These are phyloP conservation scores for Notolepis coatsorum DNA, from an alignment of 2,797 vertebrate genomes.

Conservation along the genomic window DNA sequence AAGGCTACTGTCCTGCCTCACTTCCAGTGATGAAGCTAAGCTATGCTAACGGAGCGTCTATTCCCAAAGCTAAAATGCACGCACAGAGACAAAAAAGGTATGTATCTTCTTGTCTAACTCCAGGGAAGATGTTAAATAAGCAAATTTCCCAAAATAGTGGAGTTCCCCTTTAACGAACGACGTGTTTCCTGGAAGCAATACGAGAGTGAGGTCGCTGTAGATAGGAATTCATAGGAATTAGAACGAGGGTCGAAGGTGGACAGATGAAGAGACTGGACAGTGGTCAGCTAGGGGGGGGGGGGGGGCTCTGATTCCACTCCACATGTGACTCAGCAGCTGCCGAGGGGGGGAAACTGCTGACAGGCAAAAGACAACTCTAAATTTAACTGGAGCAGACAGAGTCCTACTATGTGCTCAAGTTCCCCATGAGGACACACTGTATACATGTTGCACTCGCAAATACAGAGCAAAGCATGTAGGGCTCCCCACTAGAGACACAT, in stretches of 20 bases:
- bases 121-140: neutral
- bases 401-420: constrained; percentile 58
- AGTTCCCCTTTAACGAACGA: no score
- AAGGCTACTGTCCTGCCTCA: no score
- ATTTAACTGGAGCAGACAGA: constrained; percentile 64
- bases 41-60: no score
- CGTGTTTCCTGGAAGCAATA: no score
- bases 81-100: no score
- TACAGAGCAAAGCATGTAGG: neutral
- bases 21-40: no score
- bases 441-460: constrained; percentile 31
- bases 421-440: constrained; percentile 7
- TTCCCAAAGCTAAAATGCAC: no score
- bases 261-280: neutral
- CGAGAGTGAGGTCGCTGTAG: no score
- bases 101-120: no score
- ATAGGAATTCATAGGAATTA: no score
- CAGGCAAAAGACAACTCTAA: constrained; percentile 66
- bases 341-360: constrained; percentile 82
- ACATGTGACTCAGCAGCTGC: constrained; percentile 69
- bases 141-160: no score
- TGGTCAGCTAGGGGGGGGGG: constrained; percentile 1
- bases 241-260: neutral
- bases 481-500: constrained; percentile 68
- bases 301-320: constrained; percentile 21